Evolutionary conservation across 2,888 invertebrate genomes (phyloP), one percentile per base, ranked within the genome.

Genomic region (Tolmerus cingulatus): DNA sequence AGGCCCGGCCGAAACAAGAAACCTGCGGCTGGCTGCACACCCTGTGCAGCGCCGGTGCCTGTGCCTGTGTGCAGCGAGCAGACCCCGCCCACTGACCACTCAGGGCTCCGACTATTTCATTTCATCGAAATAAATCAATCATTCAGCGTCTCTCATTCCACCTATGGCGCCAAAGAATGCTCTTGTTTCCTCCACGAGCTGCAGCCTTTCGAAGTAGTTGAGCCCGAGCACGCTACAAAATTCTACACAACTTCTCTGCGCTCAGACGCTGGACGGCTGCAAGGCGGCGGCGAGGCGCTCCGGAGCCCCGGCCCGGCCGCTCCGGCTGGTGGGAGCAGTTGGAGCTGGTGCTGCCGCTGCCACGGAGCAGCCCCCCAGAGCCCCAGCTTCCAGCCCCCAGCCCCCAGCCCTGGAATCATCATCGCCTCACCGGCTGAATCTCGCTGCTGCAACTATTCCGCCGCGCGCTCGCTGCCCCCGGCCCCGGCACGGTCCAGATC

Each of bases 101-200:
- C 87, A 82, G 82, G 86, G 87, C 82, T 86, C 84, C 87, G 87
- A 74, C 87, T 87, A 87, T 87, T 88, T 85, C 87, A 82, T 87
- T 88, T 88, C 87, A 88, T 88, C 87, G 88, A 86, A 88, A 88
- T 88, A 88, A 88, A 88, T 88, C 88, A 88, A 88, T 88, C 88
- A 88, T 88, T 88, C 88, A 88, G 78, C 86, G 87, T 88, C 81
- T 87, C 88, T 84, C 79, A 87, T 87, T 66, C 87, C 74, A 74
- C 85, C 85, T 85, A 85, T 51, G 85, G 74, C 51, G 85, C 85
- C 34, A 74, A 85, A 85, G 85, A 85, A 85, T 85, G 85, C 85
- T 85, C 85, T 85, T 85, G 85, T 85, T 85, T 85, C 85, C 85
- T 74, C 82, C 51, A 82, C 82, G 82, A 37, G 82, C 82, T 82